phyloP scores from a whole-genome alignment of 2,888 invertebrate species.

The Xestia c-nigrum region DNA sequence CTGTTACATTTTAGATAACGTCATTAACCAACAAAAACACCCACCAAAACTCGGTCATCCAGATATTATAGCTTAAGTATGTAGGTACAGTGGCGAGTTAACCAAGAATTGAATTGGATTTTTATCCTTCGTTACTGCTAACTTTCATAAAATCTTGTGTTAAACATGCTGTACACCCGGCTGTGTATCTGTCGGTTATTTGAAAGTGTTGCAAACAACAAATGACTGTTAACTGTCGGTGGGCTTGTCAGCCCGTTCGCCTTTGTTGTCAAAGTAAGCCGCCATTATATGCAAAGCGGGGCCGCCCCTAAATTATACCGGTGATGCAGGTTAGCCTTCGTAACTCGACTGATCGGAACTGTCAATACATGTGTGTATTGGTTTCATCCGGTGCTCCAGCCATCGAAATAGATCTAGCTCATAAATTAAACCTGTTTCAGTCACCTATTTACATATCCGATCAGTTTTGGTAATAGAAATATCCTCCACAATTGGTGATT shows the following conservation, averaged over 20 bases:
- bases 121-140: not conserved
- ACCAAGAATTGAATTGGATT: not conserved
- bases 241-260: slow-evolving; percentile 51
- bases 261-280: slow-evolving; percentile 53
- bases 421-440: slow-evolving; percentile 38
- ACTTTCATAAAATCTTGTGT: not conserved
- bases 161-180: not conserved
- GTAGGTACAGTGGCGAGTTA: too few species aligned
- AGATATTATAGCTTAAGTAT: too few species aligned
- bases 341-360: slow-evolving; percentile 6
- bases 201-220: not conserved
- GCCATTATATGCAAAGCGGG: slow-evolving; percentile 65
- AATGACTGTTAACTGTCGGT: slow-evolving; percentile 24
- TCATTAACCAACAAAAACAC: too few species aligned
- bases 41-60: too few species aligned
- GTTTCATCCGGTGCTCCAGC: slow-evolving; percentile 34
- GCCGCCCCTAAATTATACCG: slow-evolving; percentile 56
- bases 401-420: slow-evolving; percentile 22
- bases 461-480: slow-evolving; percentile 16
- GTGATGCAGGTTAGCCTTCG: slow-evolving; percentile 45
- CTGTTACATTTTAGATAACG: too few species aligned
- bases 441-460: slow-evolving; percentile 39
- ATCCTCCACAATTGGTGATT: not conserved
- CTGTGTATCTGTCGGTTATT: not conserved
- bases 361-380: not conserved